phyloP scores from a whole-genome alignment of 2,888 invertebrate genomes.

The Rutpela maculata region DNA sequence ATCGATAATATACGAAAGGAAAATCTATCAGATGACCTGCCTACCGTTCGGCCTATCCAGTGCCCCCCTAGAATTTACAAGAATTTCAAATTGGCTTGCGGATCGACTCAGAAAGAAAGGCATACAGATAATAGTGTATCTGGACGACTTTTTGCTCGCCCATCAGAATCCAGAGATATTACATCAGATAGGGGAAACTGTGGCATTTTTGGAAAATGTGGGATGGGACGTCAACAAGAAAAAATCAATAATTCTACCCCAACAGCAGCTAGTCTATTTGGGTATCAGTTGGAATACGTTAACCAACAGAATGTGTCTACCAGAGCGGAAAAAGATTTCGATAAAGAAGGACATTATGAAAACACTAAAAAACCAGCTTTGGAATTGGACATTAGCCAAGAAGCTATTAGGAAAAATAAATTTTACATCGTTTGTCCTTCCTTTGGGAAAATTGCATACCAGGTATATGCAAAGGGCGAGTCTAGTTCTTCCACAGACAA shows the following conservation, averaged over 20 bases:
- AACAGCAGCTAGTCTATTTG: constrained; percentile 23
- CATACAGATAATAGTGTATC: too few species aligned
- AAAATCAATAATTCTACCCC: constrained; percentile 39
- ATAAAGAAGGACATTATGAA: constrained; percentile 30
- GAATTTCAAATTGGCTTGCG: constrained; percentile 40
- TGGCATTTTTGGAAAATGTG: too few species aligned
- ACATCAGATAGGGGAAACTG: too few species aligned
- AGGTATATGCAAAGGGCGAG: too few species aligned
- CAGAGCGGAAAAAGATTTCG: constrained; percentile 19
- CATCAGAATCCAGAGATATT: too few species aligned
- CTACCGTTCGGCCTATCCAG: constrained; percentile 49
- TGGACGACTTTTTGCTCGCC: too few species aligned
- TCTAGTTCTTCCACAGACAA: too few species aligned
- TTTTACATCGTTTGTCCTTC: too few species aligned
- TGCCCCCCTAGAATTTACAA: constrained; percentile 55
- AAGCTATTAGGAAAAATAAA: constrained; percentile 39
- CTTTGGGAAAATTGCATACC: too few species aligned
- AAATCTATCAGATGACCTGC: constrained; percentile 21
- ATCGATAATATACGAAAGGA: not conserved
- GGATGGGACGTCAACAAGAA: constrained; percentile 26
- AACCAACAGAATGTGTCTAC: constrained; percentile 27
- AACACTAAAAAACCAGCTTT: not conserved
- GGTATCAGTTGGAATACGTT: constrained; percentile 47
- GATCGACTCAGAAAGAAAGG: too few species aligned
- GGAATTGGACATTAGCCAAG: constrained; percentile 35